Percentiles rank a stretch among this genome's conserved stretches.
phyloP scores from a whole-genome alignment of 2,113 vertebrate genomes.

The Pao palembangensis region DNA sequence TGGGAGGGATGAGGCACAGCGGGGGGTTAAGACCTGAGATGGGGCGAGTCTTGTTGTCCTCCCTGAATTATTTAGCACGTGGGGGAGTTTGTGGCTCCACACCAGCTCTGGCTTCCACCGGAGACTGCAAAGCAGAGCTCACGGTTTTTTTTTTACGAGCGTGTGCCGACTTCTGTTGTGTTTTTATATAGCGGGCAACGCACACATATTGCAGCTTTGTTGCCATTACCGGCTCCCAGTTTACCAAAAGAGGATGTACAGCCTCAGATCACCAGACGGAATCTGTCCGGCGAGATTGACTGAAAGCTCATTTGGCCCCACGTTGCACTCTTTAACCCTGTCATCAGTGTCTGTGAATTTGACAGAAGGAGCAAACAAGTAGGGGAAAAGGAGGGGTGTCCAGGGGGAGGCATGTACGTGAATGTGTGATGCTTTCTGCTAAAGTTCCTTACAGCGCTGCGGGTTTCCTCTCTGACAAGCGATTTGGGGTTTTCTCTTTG shows the following conservation, averaged over 20 bases:
- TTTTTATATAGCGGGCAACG: background rate
- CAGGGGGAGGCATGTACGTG: conserved; percentile 5
- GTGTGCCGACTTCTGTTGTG: background rate
- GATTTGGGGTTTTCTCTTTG: conserved; percentile 38
- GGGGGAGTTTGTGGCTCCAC: conserved; percentile 26
- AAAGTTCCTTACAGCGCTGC: conserved; percentile 57
- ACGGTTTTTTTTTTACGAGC: background rate
- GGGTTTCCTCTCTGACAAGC: conserved; percentile 56
- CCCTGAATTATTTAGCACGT: conserved; percentile 65
- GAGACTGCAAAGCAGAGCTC: conserved; percentile 14
- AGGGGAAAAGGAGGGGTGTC: background rate
- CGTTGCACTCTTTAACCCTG: conserved; percentile 36
- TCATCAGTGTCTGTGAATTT: conserved; percentile 40
- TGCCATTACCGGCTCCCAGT: conserved; percentile 5
- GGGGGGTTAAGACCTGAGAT: conserved; percentile 60
- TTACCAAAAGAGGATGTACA: background rate
- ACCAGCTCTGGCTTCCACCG: conserved; percentile 27
- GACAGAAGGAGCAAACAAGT: conserved; percentile 43
- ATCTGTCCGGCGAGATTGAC: conserved; percentile 14
- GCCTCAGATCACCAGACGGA: conserved; percentile 17
- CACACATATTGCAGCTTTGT: background rate
- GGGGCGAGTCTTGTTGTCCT: conserved; percentile 60
- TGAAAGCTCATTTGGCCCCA: conserved; percentile 34
- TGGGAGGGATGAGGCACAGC: conserved; percentile 37
- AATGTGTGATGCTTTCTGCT: conserved; percentile 54